Base-by-base conservation (phyloP, 2,797 vertebrate species). In the Calcarius lapponicus region DNA sequence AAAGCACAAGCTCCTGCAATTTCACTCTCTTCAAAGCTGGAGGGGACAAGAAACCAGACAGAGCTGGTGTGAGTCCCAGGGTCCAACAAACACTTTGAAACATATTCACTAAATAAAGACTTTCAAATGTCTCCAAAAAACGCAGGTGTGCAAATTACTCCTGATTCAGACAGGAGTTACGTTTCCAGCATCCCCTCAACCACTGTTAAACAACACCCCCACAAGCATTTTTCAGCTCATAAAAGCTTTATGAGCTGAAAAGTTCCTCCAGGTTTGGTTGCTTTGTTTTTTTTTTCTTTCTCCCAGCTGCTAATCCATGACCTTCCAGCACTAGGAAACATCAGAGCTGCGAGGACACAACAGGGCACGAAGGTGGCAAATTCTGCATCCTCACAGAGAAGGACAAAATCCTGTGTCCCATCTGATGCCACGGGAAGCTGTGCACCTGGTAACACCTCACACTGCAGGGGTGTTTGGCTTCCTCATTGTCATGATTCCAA, bases 141-240 rank as follows among this genome's bases (percentile, higher is more conserved):
- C 34, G 71, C 98, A 98, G 98, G 97, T 98, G 97, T 96, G 95
- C 97, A 97, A 98, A 97, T 97, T 97, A 97, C 87, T 97, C 80
- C 86, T 93, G 92, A 97, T 96, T 96, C 42, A 98, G 96, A 95
- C 92, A 95, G 86, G 79, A 97, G 80, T 96, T 90, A 78, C 94
- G 85, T 94, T 97, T 96, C 96, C 91, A 97, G 94, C 93, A 97
- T 94, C 85, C 96, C 85, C 61, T 89, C 90, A 96, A 89, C 91
- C 79, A 88, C 90, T 83, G 79, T 97, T 96, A 97, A 98, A 96
- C 86, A 96, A 95, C 88, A 94, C 65, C 85, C 92, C 97, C 96
- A 90, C 81, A 82, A 94, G 95, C 95, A 95, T 97, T 98, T 98
- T 96, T 97, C 96, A 97, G 95, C 96, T 97, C 96, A 96, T 98